phyloP scores from a whole-genome alignment of 2,888 invertebrate genomes.

The Mechanitis mazaeus region DNA sequence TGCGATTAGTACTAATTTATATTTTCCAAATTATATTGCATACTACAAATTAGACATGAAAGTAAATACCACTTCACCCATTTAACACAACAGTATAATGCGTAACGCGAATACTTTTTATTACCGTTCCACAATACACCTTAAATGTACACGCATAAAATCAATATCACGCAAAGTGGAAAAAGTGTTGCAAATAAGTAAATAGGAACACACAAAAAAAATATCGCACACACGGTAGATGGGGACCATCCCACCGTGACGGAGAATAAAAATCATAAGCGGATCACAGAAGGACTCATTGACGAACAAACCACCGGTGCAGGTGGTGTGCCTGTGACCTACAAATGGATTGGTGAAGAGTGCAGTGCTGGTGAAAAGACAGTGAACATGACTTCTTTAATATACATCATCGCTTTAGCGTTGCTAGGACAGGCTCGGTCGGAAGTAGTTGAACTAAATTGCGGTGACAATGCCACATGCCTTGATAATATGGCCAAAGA shows the following conservation, averaged over 20 bases:
- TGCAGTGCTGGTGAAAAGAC: slow-evolving; percentile 44
- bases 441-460: slow-evolving; percentile 59
- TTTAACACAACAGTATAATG: slow-evolving; percentile 43
- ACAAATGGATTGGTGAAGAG: slow-evolving; percentile 71
- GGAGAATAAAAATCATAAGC: slow-evolving; percentile 70
- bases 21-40: no score
- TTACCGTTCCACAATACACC: slow-evolving; percentile 45
- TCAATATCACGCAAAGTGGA: slow-evolving; percentile 48
- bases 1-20: no score
- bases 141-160: slow-evolving; percentile 42
- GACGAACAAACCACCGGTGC: slow-evolving; percentile 60
- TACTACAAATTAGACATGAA: slow-evolving; percentile 36
- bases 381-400: slow-evolving; percentile 60
- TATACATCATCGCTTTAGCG: slow-evolving; percentile 54
- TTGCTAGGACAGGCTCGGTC: slow-evolving; percentile 52
- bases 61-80: slow-evolving; percentile 66
- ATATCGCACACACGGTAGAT: slow-evolving; percentile 49
- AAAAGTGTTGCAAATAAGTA: slow-evolving; percentile 55
- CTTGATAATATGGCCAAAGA: slow-evolving; percentile 70
- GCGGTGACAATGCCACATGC: slow-evolving; percentile 79
- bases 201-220: slow-evolving; percentile 44
- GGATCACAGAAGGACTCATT: slow-evolving; percentile 59
- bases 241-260: slow-evolving; percentile 63
- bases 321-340: slow-evolving; percentile 65
- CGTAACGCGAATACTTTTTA: slow-evolving; percentile 44